Evolutionary conservation across 2,113 vertebrate genomes (phyloP).

Genomic region (Bambusicola thoracicus): DNA sequence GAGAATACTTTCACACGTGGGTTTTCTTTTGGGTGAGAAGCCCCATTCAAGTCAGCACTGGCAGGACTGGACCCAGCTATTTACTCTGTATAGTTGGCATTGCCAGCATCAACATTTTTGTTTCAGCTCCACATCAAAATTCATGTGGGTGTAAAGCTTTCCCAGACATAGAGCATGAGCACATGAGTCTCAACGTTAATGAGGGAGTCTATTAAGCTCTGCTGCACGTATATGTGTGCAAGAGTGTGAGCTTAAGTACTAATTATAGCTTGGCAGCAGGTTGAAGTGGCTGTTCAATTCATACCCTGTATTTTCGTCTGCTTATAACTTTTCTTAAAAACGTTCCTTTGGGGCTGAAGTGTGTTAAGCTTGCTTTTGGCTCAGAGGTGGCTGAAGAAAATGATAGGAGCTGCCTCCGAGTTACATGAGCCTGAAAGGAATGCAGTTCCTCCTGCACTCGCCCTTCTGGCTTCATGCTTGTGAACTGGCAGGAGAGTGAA

Average conservation of each 20-base stretch:
- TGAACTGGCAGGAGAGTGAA: constrained; percentile 29
- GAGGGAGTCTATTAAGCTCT: constrained; percentile 54
- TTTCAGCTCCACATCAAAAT: constrained; percentile 69
- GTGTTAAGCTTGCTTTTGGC: not conserved
- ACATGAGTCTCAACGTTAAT: constrained; percentile 59
- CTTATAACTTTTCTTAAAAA: constrained; percentile 35
- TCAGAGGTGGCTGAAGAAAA: constrained; percentile 30
- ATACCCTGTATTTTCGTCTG: not conserved
- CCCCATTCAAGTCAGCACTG: constrained; percentile 53
- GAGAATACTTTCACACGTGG: constrained; percentile 42
- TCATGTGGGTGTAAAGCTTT: constrained; percentile 69
- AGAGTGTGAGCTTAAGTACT: constrained; percentile 15
- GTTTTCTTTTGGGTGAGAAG: constrained; percentile 62
- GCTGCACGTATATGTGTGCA: constrained; percentile 37
- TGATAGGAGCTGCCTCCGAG: not conserved
- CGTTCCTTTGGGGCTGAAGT: constrained; percentile 14
- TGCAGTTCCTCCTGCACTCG: constrained; percentile 15
- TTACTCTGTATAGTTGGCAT: constrained; percentile 50
- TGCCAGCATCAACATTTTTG: constrained; percentile 70
- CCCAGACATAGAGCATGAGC: constrained; percentile 48
- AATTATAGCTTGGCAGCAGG: constrained; percentile 32
- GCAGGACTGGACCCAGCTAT: constrained; percentile 58
- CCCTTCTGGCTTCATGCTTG: not conserved
- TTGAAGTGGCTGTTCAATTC: constrained; percentile 13
- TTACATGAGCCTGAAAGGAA: constrained; percentile 40